These are phyloP conservation scores for Himalopsyche kuldschensis DNA, from an alignment of 2,888 invertebrate species.

Conservation along the genomic window DNA sequence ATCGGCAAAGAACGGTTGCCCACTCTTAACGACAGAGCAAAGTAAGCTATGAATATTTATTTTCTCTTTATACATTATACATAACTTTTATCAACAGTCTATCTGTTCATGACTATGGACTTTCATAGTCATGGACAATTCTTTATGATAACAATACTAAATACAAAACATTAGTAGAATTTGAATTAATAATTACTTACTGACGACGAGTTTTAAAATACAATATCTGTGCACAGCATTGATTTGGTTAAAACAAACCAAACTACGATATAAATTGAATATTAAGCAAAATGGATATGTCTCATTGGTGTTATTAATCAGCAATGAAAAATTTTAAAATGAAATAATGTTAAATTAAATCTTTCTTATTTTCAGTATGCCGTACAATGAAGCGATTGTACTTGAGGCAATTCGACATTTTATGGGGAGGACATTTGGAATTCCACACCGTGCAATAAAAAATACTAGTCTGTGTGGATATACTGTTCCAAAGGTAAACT, in stretches of 20 bases:
- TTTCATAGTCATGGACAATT: background rate
- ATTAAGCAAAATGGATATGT: no score
- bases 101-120: background rate
- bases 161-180: background rate
- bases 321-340: no score
- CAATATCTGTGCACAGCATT: no score
- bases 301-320: no score
- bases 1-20: slow-evolving; percentile 72
- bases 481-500: slow-evolving; percentile 71
- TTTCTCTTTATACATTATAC: no score
- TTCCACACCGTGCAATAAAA: slow-evolving; percentile 76
- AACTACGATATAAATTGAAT: no score
- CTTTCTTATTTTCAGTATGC: slow-evolving; percentile 63
- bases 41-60: slow-evolving; percentile 53
- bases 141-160: background rate
- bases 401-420: slow-evolving; percentile 79
- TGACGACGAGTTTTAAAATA: no score
- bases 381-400: slow-evolving; percentile 78
- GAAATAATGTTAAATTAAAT: background rate
- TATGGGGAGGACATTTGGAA: slow-evolving; percentile 75
- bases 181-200: no score
- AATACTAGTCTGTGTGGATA: slow-evolving; percentile 74
- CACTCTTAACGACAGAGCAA: slow-evolving; percentile 68
- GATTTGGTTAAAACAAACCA: no score
- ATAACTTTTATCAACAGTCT: background rate